Base-by-base conservation (phyloP, 2,113 vertebrate species). In the Microtus montanus region DNA sequence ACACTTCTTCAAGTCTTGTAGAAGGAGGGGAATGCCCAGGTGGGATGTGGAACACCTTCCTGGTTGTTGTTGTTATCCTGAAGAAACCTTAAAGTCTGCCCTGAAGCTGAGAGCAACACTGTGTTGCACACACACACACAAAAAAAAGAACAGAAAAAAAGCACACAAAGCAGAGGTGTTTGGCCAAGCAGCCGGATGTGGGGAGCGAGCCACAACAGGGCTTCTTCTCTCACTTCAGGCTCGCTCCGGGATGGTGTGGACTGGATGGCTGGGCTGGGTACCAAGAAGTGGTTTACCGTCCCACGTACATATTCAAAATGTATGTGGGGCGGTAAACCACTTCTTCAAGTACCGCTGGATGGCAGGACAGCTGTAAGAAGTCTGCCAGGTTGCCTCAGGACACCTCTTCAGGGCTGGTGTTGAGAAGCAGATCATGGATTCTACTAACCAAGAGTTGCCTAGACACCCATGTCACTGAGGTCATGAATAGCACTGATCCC, bases 261-360 rank as follows among this genome's bases (percentile, higher is more conserved):
- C 6, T 49, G 28, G 97, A 94, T 4, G 97, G 97, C 86, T 96
- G 97, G 97, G 97, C 97, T 94, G 95, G 97, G 96, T 97, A 97
- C 97, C 97, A 97, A 97, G 97, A 97, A 97, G 95, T 97, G 95
- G 97, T 96, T 97, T 97, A 97, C 97, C 97, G 26, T 97, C 97
- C 97, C 97, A 97, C 97, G 96, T 97, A 92, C 97, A 97, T 96
- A 96, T 38, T 22, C 54, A 95, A 92, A 97, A 97, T 97, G 97
- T 97, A 96, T 97, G 97, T 97, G 97, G 97, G 97, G 96, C 96
- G 93, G 97, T 97, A 97, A 97, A 97, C 97, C 97, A 97, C 97
- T 97, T 96, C 97, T 97, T 97, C 95, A 97, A 97, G 97, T 97
- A 97, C 97, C 97, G 95, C 97, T 89, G 58, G 30, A 54, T 1